Evolutionary conservation across 2,113 vertebrate species (phyloP).

Genomic region (Neoarius graeffei): DNA sequence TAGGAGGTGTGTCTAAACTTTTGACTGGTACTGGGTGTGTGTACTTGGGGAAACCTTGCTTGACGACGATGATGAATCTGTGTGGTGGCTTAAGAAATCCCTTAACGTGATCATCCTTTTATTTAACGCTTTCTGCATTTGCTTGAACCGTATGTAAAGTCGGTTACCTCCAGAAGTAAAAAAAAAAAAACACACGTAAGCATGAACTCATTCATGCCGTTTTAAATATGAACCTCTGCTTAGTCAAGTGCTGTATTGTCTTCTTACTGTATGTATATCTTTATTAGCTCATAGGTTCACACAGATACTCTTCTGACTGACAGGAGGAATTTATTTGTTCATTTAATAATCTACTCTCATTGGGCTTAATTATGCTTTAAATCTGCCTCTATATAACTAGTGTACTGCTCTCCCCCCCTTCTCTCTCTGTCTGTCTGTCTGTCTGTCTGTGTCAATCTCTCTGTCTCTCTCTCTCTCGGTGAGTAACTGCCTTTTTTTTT

Average conservation of each 20-base stretch:
- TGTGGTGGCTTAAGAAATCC: no score
- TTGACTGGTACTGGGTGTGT: no score
- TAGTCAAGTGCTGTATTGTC: neutral
- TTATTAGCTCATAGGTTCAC: neutral
- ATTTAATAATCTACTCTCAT: neutral
- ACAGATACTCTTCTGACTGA: neutral
- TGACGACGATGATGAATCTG: no score
- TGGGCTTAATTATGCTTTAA: neutral
- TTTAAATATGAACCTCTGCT: no score
- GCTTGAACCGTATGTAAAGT: no score
- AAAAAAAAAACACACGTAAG: no score
- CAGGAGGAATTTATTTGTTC: neutral
- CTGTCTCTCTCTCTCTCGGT: conserved; percentile 63
- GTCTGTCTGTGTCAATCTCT: conserved; percentile 27
- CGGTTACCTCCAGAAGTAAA: no score
- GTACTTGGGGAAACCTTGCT: no score
- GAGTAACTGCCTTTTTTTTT: conserved; percentile 65
- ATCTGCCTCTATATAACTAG: neutral
- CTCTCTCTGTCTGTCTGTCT: neutral
- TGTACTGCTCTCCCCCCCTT: neutral
- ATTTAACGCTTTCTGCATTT: no score
- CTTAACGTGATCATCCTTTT: no score
- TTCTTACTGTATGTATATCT: neutral
- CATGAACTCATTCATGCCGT: no score
- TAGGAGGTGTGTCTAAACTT: no score